Conservation (phyloP, 2,888 invertebrate species). For the Pheosia gnoma region DNA sequence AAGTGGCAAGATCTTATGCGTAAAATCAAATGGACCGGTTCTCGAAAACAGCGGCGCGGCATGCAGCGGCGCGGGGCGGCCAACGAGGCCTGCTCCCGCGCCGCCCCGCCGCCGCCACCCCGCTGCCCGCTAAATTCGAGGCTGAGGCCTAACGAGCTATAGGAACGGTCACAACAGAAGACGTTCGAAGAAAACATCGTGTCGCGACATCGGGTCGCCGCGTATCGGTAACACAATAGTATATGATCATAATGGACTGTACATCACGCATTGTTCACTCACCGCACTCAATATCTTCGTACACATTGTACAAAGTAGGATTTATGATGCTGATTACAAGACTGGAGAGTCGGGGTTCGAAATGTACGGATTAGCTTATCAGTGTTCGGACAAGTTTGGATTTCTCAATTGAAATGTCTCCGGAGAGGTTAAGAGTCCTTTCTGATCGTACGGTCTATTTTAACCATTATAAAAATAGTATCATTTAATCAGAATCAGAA, state of each 20-base stretch:
- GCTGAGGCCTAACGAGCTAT: neutral
- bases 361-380: conserved; percentile 28
- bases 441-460: neutral
- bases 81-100: no score
- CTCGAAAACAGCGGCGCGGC: no score
- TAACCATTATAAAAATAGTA: no score
- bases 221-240: conserved; percentile 51
- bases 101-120: no score
- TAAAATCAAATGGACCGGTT: no score
- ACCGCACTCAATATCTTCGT: conserved; percentile 34
- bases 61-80: no score
- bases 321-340: conserved; percentile 45
- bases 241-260: conserved; percentile 51
- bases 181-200: conserved; percentile 38
- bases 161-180: conserved; percentile 14
- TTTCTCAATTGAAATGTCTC: conserved; percentile 19
- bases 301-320: conserved; percentile 37
- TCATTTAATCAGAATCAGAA: no score
- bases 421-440: neutral
- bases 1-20: no score
- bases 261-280: conserved; percentile 57
- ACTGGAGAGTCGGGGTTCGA: conserved; percentile 26
- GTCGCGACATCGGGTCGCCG: conserved; percentile 42
- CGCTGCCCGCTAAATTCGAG: no score
- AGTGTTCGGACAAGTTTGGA: conserved; percentile 16